phyloP scores from a whole-genome alignment of 35 echinoderm and acorn worm species.

The Eucidaris tribuloides region DNA sequence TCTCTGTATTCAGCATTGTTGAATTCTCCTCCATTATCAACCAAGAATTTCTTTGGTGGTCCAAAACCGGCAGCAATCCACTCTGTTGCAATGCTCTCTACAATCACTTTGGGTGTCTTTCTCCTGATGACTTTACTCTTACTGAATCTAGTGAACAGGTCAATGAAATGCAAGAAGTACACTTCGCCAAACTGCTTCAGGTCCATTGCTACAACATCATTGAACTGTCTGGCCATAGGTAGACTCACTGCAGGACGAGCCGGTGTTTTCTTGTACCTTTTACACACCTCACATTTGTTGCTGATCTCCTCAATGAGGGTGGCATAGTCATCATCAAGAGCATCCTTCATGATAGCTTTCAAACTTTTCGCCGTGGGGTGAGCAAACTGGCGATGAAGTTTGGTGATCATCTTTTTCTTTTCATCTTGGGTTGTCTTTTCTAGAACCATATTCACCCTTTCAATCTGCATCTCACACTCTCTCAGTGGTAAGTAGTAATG shows the following conservation, averaged over 20 bases:
- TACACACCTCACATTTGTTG: constrained; percentile 53
- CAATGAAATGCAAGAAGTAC: constrained; percentile 47
- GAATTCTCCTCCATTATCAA: constrained; percentile 16
- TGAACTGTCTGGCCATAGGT: constrained; percentile 37
- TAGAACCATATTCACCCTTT: constrained; percentile 26
- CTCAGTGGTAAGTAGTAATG: constrained; percentile 19
- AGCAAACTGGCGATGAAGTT: constrained; percentile 43
- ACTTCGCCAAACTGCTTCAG: constrained; percentile 37
- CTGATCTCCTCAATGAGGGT: constrained; percentile 24
- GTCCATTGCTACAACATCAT: constrained; percentile 59
- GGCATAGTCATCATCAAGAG: constrained; percentile 5
- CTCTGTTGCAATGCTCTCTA: constrained; percentile 36
- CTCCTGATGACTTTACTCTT: constrained; percentile 28
- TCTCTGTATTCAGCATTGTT: constrained; percentile 49
- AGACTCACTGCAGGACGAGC: constrained; percentile 35
- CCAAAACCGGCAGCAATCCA: constrained; percentile 58
- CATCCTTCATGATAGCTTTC: constrained; percentile 38
- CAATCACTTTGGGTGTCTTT: constrained; percentile 21
- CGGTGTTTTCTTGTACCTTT: constrained; percentile 50
- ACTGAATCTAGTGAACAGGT: constrained; percentile 41
- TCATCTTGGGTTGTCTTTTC: constrained; percentile 20
- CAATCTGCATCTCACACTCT: constrained; percentile 22
- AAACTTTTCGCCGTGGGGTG: constrained; percentile 30
- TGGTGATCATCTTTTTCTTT: constrained; percentile 11
- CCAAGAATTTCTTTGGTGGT: constrained; percentile 23